A percentile compares a stretch with the other conserved stretches of the same genome.
phyloP scores from a whole-genome alignment of 2,888 invertebrate species.

The Suillia variegata region DNA sequence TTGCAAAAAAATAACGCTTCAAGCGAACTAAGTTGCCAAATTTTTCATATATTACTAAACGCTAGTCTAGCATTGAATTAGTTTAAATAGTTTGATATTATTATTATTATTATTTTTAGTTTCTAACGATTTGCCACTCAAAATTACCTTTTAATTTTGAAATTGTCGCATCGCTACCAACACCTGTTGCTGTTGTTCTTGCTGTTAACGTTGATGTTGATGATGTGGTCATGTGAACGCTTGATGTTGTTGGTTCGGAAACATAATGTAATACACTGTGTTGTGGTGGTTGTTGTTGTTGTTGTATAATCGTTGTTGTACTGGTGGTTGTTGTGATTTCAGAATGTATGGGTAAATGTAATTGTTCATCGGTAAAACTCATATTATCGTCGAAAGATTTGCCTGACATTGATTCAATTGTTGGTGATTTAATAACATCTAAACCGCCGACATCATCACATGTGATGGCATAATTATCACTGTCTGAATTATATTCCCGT shows the following conservation, averaged over 20 bases:
- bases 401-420: conserved; percentile 61
- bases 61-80: too few species aligned
- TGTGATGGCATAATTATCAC: conserved; percentile 60
- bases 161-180: conserved; percentile 18
- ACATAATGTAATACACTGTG: not conserved
- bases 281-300: conserved; percentile 31
- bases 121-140: too few species aligned
- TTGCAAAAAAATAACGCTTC: too few species aligned
- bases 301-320: conserved; percentile 19
- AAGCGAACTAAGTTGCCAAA: too few species aligned
- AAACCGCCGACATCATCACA: conserved; percentile 58
- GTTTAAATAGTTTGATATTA: too few species aligned
- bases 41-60: too few species aligned
- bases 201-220: conserved; percentile 31
- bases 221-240: conserved; percentile 9
- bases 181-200: conserved; percentile 27
- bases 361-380: conserved; percentile 56
- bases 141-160: conserved; percentile 43
- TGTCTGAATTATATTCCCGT: conserved; percentile 56
- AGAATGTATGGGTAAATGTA: conserved; percentile 11
- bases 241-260: not conserved
- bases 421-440: conserved; percentile 59
- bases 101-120: too few species aligned
- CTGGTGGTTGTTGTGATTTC: conserved; percentile 7
- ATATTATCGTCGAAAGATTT: conserved; percentile 61